Percentiles rank a stretch among this genome's conserved stretches.
These are phyloP conservation scores for Drosophila rhopaloa DNA, from an alignment of 1,140 invertebrate genomes.

Conservation along the genomic window DNA sequence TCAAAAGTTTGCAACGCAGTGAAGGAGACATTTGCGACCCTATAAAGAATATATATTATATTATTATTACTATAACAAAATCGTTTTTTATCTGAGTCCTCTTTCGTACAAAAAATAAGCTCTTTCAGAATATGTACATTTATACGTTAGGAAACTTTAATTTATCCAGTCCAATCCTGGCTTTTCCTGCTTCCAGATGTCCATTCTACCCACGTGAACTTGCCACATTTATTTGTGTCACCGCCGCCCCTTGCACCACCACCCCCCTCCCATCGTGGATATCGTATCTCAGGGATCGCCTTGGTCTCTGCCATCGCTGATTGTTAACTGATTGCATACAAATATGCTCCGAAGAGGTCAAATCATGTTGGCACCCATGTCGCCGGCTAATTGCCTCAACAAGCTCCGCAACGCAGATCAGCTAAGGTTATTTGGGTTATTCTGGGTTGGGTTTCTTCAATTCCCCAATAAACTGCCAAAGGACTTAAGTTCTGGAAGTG, in stretches of 20 bases:
- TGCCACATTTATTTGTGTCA: background rate
- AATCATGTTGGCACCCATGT: conserved; percentile 68
- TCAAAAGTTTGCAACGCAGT: no score
- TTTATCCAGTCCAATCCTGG: background rate
- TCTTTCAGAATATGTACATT: no score
- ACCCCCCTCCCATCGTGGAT: conserved; percentile 1
- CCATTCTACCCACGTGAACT: background rate
- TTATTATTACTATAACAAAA: no score
- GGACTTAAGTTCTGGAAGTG: background rate
- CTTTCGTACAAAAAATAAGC: no score
- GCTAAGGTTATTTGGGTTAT: background rate
- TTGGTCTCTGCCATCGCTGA: conserved; percentile 13
- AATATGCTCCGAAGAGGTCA: conserved; percentile 59
- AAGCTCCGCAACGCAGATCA: conserved; percentile 39
- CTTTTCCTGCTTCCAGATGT: background rate
- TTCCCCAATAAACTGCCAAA: background rate
- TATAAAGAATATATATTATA: no score
- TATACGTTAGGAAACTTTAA: no score
- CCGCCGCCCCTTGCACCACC: background rate
- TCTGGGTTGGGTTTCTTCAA: background rate
- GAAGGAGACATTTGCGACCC: no score
- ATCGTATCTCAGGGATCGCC: conserved; percentile 9
- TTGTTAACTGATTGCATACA: conserved; percentile 68
- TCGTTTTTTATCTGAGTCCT: no score
- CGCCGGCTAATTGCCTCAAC: conserved; percentile 69